Base-by-base conservation (phyloP, 2,113 vertebrate species). In the Erythrolamprus reginae region DNA sequence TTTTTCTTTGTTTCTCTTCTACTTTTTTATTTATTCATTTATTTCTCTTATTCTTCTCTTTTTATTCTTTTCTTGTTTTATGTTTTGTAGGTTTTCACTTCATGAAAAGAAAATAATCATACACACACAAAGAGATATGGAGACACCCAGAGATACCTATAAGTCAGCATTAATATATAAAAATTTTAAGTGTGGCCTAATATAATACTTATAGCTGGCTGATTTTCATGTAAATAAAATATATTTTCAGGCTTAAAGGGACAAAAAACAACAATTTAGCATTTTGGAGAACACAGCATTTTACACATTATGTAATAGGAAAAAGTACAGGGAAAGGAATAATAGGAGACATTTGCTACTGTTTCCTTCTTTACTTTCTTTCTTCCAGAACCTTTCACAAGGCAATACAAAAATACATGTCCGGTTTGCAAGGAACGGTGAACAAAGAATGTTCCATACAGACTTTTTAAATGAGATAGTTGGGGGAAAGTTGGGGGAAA, bases 171-270 rank as follows among this genome's bases (percentile, higher is more conserved):
- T 91, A 93, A 77, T 45, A 5, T 45, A 45, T 45, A 45, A 45
- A 45, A 45, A 45, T 2, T 45, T 45, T 45, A 45, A 45, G 45
- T 45, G 45, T 45, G 45, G 3, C 45, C 45, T 45, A 45, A 45
- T 45, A 5, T 0, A 89, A 3, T 1, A 88, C 2, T 21, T 1
- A 82, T 70, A 84, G 92, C 90, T 93, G 10, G 65, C 8, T 84
- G 8, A 53, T 42, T 92, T 93, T 94, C 83, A 91, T 87, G 56
- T 51, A 91, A 93, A 90, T n/a, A 93, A 85, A 88, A 0, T 2
- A 87, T 58, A 86, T 21, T 38, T 86, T 42, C 87, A 50, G 89
- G 87, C 89, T n/a, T 0, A 0, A 26, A 52, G 87, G 70, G 86
- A 53, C 86, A 13, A 50, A 28, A 92, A 21, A 90, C 52, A 10